phyloP scores from a whole-genome alignment of 2,797 vertebrate species.

The Denticeps clupeoides region DNA sequence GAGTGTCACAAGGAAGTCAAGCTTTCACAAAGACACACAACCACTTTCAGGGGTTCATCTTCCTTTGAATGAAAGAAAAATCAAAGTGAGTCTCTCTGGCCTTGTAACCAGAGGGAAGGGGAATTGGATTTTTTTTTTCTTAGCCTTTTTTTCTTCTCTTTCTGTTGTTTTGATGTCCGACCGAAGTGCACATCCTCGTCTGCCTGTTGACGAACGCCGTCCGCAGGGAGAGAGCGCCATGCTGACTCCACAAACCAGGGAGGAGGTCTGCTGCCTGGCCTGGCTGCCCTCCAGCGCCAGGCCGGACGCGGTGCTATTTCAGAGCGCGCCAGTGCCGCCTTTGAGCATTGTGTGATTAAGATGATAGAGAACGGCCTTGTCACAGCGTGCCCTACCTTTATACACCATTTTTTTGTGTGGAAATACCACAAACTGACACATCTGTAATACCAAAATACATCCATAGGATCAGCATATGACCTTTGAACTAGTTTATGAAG shows the following conservation, averaged over 20 bases:
- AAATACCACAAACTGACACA: not conserved
- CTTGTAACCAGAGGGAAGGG: conserved; percentile 50
- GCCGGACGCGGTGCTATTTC: conserved; percentile 46
- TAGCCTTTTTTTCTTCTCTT: conserved; percentile 6
- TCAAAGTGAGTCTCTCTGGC: conserved; percentile 49
- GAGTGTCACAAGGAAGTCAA: conserved; percentile 36
- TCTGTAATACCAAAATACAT: too few species aligned
- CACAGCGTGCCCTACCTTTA: not conserved
- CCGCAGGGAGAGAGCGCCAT: conserved; percentile 18
- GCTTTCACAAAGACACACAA: conserved; percentile 35
- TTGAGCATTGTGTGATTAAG: conserved; percentile 25
- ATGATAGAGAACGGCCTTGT: conserved; percentile 21
- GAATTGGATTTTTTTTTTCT: conserved; percentile 41
- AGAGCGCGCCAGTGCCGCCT: conserved; percentile 30
- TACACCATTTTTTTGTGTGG: not conserved
- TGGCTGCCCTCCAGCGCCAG: conserved; percentile 40
- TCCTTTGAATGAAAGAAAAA: conserved; percentile 49
- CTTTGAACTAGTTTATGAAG: too few species aligned
- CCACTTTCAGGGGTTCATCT: conserved; percentile 37
- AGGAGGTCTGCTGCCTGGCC: conserved; percentile 60
- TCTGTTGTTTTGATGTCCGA: conserved; percentile 9
- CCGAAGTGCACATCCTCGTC: conserved; percentile 11
- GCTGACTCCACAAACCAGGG: conserved; percentile 49
- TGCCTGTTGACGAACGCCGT: conserved; percentile 14
- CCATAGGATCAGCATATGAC: too few species aligned